phyloP scores from a whole-genome alignment of 35 echinoderm and acorn worm genomes.

The Nesometra sesokonis region DNA sequence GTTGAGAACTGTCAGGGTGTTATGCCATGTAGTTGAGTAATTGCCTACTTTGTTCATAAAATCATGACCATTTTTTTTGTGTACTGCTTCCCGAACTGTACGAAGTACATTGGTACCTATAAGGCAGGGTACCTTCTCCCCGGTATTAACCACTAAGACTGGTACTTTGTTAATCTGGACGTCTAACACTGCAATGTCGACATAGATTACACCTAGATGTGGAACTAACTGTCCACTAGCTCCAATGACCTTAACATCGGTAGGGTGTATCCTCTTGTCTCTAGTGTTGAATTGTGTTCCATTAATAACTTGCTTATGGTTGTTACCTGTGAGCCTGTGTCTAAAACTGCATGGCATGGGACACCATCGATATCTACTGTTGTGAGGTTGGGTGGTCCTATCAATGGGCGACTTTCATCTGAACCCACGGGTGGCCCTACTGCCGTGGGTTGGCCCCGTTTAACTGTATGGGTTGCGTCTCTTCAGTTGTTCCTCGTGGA shows the following conservation, averaged over 20 bases:
- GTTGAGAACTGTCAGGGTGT: neutral
- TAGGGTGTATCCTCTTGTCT: neutral
- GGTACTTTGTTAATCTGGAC: neutral
- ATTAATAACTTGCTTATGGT: neutral
- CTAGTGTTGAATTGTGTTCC: neutral
- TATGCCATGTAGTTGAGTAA: neutral
- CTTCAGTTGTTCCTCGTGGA: no score
- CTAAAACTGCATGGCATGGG: neutral
- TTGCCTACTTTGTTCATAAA: neutral
- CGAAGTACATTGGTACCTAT: neutral
- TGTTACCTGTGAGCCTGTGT: neutral
- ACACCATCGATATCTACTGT: neutral
- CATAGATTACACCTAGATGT: neutral
- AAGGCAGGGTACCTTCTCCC: neutral
- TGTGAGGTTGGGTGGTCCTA: neutral
- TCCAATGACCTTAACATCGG: neutral
- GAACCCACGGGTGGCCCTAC: neutral
- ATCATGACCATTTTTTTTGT: neutral
- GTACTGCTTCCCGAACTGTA: neutral
- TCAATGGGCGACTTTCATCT: neutral
- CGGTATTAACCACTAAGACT: neutral
- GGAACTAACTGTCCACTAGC: neutral
- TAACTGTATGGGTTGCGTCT: neutral
- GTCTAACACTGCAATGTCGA: neutral
- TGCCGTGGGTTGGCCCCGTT: neutral